phyloP scores from a whole-genome alignment of 2,113 vertebrate genomes.

The Tringa solitaria region DNA sequence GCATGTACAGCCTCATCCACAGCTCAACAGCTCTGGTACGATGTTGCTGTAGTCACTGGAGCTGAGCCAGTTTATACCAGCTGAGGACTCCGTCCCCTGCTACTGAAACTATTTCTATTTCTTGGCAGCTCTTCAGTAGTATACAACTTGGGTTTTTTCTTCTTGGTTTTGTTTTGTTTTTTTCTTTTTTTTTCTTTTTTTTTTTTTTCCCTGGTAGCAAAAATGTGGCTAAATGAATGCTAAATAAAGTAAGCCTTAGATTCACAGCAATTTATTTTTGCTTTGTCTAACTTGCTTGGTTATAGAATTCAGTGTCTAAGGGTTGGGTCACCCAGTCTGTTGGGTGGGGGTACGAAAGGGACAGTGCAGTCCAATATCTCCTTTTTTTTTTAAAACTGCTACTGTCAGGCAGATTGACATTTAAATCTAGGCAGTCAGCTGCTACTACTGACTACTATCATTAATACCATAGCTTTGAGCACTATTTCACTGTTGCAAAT shows the following conservation, averaged over 20 bases:
- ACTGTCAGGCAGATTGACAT: not conserved
- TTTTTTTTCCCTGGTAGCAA: not conserved
- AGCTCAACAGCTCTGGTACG: not conserved
- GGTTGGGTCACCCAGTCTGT: not conserved
- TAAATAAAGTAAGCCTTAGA: not conserved
- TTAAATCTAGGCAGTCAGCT: not conserved
- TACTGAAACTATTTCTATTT: not conserved
- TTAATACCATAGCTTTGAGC: constrained; percentile 6
- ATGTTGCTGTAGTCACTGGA: not conserved
- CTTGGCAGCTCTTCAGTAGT: not conserved
- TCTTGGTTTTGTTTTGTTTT: too few species aligned
- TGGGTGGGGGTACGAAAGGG: not conserved
- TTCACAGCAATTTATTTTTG: not conserved
- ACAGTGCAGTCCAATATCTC: not conserved
- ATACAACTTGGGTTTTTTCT: not conserved
- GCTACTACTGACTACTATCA: not conserved
- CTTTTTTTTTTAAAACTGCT: not conserved
- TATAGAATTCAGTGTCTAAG: not conserved
- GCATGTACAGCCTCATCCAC: not conserved
- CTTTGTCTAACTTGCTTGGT: not conserved
- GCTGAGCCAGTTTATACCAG: not conserved
- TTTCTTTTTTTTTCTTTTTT: not conserved
- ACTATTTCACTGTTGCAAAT: constrained; percentile 2
- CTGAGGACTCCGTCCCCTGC: not conserved
- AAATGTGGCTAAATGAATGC: not conserved